Conservation (phyloP, 2,113 vertebrate species). For the Opisthocomus hoazin region DNA sequence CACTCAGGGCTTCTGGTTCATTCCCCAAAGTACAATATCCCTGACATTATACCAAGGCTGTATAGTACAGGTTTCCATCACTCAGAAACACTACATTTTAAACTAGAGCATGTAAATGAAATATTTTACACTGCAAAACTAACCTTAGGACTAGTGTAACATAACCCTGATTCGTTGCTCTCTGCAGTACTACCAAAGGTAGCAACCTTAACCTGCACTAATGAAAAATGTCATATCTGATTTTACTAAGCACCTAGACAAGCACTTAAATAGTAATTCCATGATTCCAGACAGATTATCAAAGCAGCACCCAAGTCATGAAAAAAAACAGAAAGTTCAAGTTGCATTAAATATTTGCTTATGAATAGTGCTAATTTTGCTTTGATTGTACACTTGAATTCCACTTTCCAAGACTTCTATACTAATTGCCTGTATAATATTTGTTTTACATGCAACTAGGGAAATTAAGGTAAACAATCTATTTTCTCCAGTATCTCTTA, state of each 20-base stretch:
- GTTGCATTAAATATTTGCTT: conserved; percentile 27
- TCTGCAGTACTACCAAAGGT: not conserved
- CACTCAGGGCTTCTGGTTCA: not conserved
- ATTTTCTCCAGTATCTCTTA: not conserved
- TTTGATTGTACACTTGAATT: conserved; percentile 22
- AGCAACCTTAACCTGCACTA: not conserved
- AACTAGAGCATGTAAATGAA: conserved; percentile 50
- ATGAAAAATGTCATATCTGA: not conserved
- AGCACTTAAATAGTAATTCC: not conserved
- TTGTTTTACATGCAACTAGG: not conserved
- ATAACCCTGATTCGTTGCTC: not conserved
- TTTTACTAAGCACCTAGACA: not conserved
- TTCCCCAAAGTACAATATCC: conserved; percentile 13
- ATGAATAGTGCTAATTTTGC: not conserved
- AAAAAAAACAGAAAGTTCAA: not conserved
- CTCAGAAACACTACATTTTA: conserved; percentile 32
- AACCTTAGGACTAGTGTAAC: not conserved
- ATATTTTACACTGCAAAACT: conserved; percentile 17
- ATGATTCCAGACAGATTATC: not conserved
- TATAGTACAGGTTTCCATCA: conserved; percentile 4
- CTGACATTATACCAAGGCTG: conserved; percentile 24
- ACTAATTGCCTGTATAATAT: not conserved
- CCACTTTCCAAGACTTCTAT: conserved; percentile 17
- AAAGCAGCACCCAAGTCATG: not conserved
- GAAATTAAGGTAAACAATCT: conserved; percentile 15